These are phyloP conservation scores for Cephus spinipes DNA, from an alignment of 2,888 invertebrate genomes.

Conservation along the genomic window DNA sequence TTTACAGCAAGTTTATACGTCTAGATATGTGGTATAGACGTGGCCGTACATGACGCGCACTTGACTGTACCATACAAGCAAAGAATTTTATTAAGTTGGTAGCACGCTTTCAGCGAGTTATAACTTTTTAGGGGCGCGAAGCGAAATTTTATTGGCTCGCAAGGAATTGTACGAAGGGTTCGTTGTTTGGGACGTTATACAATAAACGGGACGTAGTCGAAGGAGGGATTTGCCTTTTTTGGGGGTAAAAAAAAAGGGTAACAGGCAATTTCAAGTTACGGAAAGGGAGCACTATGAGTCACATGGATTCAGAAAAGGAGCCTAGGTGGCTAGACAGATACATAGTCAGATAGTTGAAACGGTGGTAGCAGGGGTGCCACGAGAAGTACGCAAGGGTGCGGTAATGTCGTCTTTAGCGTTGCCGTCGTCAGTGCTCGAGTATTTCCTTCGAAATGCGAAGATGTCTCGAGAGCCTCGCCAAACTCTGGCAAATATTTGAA, in stretches of 20 bases:
- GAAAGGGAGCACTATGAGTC: neutral
- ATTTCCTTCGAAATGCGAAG: constrained; percentile 27
- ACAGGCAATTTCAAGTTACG: neutral
- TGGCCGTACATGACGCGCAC: neutral
- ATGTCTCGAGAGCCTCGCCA: constrained; percentile 41
- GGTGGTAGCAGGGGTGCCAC: neutral
- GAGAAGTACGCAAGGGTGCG: neutral
- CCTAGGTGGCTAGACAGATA: neutral
- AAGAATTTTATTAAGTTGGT: neutral
- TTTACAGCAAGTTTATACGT: neutral
- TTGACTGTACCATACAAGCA: neutral
- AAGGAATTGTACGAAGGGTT: neutral
- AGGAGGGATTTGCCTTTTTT: neutral
- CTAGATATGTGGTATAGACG: neutral
- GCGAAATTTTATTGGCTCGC: neutral
- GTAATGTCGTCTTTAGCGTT: neutral
- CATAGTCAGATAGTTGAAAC: neutral
- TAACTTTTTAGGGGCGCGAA: neutral
- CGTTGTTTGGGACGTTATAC: neutral
- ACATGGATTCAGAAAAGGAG: neutral
- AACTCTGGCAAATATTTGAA: constrained; percentile 48
- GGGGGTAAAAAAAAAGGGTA: too few relatives aligned
- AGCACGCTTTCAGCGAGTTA: neutral
- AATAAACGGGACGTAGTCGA: neutral
- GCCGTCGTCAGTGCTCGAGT: constrained; percentile 20